Conservation (phyloP, 2,113 vertebrate genomes). For the Pyxicephalus adspersus region DNA sequence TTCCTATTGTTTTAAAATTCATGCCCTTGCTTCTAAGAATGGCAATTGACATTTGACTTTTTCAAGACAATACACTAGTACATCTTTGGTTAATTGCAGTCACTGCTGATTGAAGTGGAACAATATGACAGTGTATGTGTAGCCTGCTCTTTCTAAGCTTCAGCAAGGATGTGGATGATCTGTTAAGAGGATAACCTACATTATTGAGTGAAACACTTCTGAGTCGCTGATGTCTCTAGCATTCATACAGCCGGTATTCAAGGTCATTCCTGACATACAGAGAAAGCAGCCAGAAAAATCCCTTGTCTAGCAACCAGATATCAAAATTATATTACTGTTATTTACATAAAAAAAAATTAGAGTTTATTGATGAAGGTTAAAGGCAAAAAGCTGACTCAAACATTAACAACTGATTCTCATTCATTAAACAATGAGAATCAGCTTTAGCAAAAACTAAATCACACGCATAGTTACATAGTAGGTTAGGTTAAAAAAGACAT, state of each 20-base stretch:
- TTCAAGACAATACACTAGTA: constrained; percentile 4
- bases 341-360: too few relatives aligned
- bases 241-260: constrained; percentile 9
- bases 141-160: constrained; percentile 34
- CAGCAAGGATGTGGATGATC: constrained; percentile 45
- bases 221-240: not conserved
- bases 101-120: constrained; percentile 16
- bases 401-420: too few relatives aligned
- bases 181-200: constrained; percentile 51
- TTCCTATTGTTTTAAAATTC: too few relatives aligned
- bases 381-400: too few relatives aligned
- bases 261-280: constrained; percentile 26
- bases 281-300: not conserved
- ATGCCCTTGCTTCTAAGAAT: not conserved
- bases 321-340: too few relatives aligned
- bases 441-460: too few relatives aligned
- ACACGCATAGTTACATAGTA: too few relatives aligned
- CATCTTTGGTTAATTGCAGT: constrained; percentile 21
- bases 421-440: too few relatives aligned
- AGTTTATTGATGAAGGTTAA: too few relatives aligned
- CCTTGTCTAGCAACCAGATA: not conserved
- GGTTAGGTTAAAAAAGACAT: too few relatives aligned
- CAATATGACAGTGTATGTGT: constrained; percentile 4
- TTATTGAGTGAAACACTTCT: constrained; percentile 19
- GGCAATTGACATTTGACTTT: not conserved